A percentile compares a stretch with the other conserved stretches of the same genome.
phyloP scores from a whole-genome alignment of 1,140 invertebrate genomes.

The Helicorthomorpha holstii region DNA sequence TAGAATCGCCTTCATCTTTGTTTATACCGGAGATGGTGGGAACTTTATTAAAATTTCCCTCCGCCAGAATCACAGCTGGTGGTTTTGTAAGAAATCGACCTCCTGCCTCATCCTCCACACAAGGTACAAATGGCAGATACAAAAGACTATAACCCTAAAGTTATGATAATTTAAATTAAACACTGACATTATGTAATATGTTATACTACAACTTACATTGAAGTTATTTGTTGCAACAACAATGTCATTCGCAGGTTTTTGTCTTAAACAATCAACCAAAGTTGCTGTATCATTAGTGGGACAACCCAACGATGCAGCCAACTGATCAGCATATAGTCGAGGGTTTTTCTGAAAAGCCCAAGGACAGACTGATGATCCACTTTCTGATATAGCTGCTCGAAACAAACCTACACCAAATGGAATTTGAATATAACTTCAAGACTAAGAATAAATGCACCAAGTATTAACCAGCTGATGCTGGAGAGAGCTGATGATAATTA shows the following conservation, averaged over 20 bases:
- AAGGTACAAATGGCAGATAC: neutral
- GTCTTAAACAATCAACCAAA: conserved; percentile 11
- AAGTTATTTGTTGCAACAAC: neutral
- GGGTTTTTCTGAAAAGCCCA: neutral
- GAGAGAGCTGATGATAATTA: conserved; percentile 30
- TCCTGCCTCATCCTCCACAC: neutral
- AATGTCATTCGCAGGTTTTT: neutral
- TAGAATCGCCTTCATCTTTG: neutral
- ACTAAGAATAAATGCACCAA: neutral
- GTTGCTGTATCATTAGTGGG: neutral
- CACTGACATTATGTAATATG: too few species aligned
- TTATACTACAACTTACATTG: too few species aligned
- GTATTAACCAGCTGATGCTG: conserved; percentile 34
- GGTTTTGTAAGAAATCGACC: neutral
- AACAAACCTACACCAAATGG: neutral
- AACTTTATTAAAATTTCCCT: neutral
- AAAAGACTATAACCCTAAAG: too few species aligned
- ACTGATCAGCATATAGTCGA: neutral
- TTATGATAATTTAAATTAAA: too few species aligned
- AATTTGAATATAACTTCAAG: neutral
- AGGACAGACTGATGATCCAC: neutral
- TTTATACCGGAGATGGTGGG: neutral
- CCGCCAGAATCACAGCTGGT: neutral
- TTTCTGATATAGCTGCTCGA: neutral
- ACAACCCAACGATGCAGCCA: neutral